Base-by-base conservation (phyloP, 1,140 invertebrate species). In the Teleopsis dalmanni region DNA sequence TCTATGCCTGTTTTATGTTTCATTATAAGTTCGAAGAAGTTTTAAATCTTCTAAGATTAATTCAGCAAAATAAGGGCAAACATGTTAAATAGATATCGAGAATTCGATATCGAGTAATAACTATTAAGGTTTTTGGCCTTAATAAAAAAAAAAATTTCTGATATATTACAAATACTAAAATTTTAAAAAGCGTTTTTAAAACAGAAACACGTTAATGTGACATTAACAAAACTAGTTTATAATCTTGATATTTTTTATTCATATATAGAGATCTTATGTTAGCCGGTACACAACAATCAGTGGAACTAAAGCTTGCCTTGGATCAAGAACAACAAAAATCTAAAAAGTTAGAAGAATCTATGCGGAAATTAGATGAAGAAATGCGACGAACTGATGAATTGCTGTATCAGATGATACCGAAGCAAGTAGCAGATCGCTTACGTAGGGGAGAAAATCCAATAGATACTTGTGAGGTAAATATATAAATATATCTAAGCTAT, bases 401-500 rank as follows among this genome's bases (percentile, higher is more conserved):
- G 1, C 72, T 98, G 0, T 98, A 98, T 72, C 95, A 98, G 74
- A 97, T 98, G 94, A 96, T 98, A 76, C 95, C 95, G 6, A 96
- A 95, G 72, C 87, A 91, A 70, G 92, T 96, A 1, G 93, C 94
- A 0, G 92, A 97, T 73, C 76, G 92, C 49, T 74, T 98, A 16
- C 74, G 94, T 50, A 86, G 85, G 45, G 95, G 95, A 21, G 91
- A 95, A 72, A 91, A 88, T 62, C 87, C 92, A 0, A 90, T 96
- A 34, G 88, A 93, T 56, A 97, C 94, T 21, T 97, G 92, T 70
- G 88, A 98, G 81, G 94, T 96, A 71, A 72, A 65, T 51, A 18
- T 33, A n/a, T 8, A 22, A n/a, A 3, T 4, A 22, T 26, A 23
- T 36, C 25, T 9, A 31, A 22, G 18, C 4, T 42, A 26, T 25